Evolutionary conservation across 2,113 vertebrate genomes (phyloP).

Genomic region (Axis porcinus): DNA sequence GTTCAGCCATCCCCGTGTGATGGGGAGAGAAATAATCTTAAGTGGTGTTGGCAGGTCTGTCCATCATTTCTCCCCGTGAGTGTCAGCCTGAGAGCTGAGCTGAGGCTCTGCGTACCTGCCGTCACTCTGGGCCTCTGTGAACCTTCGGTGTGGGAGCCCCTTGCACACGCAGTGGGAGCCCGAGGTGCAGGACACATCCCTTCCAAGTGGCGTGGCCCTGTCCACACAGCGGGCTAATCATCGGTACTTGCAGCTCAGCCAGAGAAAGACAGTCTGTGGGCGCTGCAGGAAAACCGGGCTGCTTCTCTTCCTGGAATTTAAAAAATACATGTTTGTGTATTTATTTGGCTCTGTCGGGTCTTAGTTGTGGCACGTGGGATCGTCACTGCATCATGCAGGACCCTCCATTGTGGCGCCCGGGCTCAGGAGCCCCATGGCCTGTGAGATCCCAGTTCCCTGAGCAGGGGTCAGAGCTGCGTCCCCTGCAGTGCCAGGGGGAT

Average conservation of each 20-base stretch:
- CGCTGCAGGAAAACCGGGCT: not conserved
- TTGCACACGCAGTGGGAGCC: not conserved
- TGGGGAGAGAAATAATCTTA: fast-evolving
- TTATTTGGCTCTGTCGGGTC: not conserved
- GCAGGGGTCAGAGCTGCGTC: not conserved
- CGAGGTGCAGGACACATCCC: not conserved
- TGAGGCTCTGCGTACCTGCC: not conserved
- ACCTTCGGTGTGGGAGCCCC: not conserved
- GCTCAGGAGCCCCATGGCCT: not conserved
- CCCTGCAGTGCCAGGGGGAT: not conserved
- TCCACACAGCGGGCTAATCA: fast-evolving
- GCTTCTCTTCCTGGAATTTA: not conserved
- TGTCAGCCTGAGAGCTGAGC: not conserved
- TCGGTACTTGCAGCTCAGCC: not conserved
- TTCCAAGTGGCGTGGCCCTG: not conserved
- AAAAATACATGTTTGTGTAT: not conserved
- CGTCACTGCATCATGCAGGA: not conserved
- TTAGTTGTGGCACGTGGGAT: fast-evolving
- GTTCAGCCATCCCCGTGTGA: not conserved
- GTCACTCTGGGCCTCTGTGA: too few species aligned
- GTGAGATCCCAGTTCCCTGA: not conserved
- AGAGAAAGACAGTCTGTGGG: not conserved
- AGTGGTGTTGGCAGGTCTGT: not conserved
- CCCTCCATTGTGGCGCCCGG: fast-evolving
- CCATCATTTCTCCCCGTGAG: fast-evolving